A percentile compares a stretch with the other conserved stretches of the same genome.
Evolutionary conservation across 2,888 invertebrate species (phyloP).

Genomic region (Onchidella celtica): DNA sequence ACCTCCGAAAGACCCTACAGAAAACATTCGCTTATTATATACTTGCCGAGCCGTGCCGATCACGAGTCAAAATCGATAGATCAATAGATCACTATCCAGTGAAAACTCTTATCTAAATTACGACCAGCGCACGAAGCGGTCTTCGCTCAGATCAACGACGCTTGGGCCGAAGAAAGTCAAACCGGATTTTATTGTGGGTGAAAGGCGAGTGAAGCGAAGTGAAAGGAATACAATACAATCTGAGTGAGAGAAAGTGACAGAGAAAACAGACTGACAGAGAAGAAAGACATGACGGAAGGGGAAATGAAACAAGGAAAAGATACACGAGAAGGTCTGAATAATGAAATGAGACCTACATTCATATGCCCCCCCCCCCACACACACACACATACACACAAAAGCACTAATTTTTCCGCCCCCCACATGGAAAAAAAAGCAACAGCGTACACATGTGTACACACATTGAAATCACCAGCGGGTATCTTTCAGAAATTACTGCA

Average conservation of each 20-base stretch:
- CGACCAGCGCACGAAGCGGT: not conserved
- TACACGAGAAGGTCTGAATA: no score
- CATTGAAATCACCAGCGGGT: no score
- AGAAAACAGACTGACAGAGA: not conserved
- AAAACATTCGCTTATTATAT: not conserved
- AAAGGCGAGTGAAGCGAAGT: no score
- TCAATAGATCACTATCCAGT: not conserved
- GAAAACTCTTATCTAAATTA: not conserved
- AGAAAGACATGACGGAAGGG: not conserved
- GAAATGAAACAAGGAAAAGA: not conserved
- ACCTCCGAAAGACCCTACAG: not conserved
- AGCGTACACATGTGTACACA: no score
- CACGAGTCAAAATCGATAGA: not conserved
- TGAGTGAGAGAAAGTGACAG: constrained; percentile 21
- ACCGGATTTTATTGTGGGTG: no score
- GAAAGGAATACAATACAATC: not conserved
- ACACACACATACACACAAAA: no score
- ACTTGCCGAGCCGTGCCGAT: not conserved
- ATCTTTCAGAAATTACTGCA: no score
- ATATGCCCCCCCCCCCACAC: no score
- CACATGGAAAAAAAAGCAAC: no score
- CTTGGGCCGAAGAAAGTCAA: no score
- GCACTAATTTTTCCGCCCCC: no score
- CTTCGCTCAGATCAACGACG: not conserved
- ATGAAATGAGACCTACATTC: no score